Evolutionary conservation across 2,888 invertebrate species (phyloP).

Genomic region (Stenurella melanura): DNA sequence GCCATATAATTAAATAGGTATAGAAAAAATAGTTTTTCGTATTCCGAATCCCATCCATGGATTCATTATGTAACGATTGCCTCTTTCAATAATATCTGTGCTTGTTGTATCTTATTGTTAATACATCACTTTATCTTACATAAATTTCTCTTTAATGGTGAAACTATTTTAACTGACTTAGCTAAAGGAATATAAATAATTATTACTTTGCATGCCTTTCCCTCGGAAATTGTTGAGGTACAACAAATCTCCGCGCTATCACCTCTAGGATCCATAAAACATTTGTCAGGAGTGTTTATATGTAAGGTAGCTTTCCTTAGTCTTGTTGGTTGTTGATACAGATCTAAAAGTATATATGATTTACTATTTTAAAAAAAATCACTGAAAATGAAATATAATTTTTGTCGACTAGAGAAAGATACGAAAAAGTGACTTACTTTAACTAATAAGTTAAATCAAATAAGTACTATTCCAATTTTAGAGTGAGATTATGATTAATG

Average conservation of each 20-base stretch:
- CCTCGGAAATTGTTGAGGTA: slow-evolving; percentile 68
- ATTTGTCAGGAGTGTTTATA: slow-evolving; percentile 65
- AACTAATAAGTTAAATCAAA: no score
- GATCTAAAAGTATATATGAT: slow-evolving; percentile 61
- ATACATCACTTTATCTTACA: no score
- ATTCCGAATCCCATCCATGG: no score
- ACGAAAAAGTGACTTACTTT: no score
- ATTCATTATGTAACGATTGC: no score
- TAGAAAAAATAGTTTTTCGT: no score
- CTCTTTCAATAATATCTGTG: no score
- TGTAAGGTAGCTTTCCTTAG: slow-evolving; percentile 68
- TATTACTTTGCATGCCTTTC: slow-evolving; percentile 70
- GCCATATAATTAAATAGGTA: no score
- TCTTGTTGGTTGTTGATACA: slow-evolving; percentile 65
- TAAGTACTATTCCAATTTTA: no score
- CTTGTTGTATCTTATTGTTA: no score
- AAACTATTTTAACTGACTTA: not conserved
- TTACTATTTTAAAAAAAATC: slow-evolving; percentile 4
- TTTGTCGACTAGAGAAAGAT: not conserved
- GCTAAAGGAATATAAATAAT: not conserved
- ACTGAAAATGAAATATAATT: slow-evolving; percentile 25
- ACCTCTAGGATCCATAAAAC: slow-evolving; percentile 62
- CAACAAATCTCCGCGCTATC: slow-evolving; percentile 66
- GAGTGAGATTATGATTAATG: no score
- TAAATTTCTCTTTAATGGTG: not conserved